Conservation (phyloP, 2,797 vertebrate genomes). For the Mormyrops boulengeri region DNA sequence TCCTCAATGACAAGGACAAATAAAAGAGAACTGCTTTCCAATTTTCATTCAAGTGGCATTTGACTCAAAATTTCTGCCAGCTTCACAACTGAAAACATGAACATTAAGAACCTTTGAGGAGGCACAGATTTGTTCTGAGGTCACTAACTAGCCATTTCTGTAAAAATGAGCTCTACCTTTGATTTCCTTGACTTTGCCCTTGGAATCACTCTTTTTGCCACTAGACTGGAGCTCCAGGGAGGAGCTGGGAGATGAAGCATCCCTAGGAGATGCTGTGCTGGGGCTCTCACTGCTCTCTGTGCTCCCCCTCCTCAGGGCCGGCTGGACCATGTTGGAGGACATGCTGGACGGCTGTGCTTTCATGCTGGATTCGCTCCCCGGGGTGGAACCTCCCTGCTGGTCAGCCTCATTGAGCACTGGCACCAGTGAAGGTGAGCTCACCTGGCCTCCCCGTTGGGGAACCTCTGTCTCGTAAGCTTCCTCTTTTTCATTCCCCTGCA, state of each 20-base stretch:
- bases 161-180: background rate
- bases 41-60: background rate
- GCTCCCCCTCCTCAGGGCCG: conserved; percentile 49
- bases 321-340: conserved; percentile 38
- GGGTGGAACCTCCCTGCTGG: conserved; percentile 29
- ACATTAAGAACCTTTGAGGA: background rate
- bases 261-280: conserved; percentile 47
- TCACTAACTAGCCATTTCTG: background rate
- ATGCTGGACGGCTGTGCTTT: conserved; percentile 40
- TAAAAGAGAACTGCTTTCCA: background rate
- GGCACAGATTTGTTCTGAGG: background rate
- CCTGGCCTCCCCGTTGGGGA: conserved; percentile 33
- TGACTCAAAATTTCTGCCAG: background rate
- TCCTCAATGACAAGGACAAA: background rate
- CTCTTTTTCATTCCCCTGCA: conserved; percentile 45
- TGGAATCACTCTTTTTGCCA: conserved; percentile 58
- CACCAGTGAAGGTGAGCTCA: conserved; percentile 43
- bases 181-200: conserved; percentile 53
- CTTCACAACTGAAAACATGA: background rate
- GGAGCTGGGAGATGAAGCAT: conserved; percentile 52
- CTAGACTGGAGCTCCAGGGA: conserved; percentile 55
- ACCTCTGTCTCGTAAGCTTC: conserved; percentile 9
- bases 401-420: conserved; percentile 16
- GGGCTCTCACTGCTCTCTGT: conserved; percentile 39
- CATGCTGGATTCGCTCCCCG: conserved; percentile 35